Percentiles rank a stretch among this genome's conserved stretches.
phyloP scores from a whole-genome alignment of 2,888 invertebrate genomes.

The Meta bourneti region DNA sequence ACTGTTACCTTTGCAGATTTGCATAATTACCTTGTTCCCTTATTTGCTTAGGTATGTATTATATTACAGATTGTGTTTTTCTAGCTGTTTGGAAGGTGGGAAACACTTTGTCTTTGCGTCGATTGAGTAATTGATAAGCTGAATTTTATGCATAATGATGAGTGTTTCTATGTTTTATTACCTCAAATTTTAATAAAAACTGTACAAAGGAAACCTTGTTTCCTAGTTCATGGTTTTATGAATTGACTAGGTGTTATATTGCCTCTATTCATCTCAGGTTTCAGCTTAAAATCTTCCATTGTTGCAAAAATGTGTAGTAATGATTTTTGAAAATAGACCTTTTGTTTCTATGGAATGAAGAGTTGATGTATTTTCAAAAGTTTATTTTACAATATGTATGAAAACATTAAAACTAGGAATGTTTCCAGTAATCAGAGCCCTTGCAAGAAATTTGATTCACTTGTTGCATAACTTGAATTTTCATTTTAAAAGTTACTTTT shows the following conservation, averaged over 20 bases:
- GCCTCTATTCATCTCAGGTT: slow-evolving; percentile 33
- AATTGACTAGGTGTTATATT: background rate
- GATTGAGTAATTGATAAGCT: background rate
- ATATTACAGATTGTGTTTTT: background rate
- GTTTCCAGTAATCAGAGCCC: background rate
- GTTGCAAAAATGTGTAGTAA: background rate
- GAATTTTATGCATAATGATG: background rate
- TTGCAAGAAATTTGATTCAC: too few species aligned
- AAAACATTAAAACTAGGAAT: background rate
- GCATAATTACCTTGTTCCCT: background rate
- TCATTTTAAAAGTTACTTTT: background rate
- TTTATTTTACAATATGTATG: background rate
- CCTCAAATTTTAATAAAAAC: background rate
- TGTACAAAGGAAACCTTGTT: background rate
- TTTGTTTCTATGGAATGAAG: background rate
- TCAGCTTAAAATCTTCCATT: slow-evolving; percentile 42
- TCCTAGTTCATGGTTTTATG: background rate
- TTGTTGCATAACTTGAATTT: background rate
- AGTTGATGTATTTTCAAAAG: background rate
- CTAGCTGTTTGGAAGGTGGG: background rate
- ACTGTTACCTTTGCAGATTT: background rate
- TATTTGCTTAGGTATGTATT: background rate
- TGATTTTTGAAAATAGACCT: background rate
- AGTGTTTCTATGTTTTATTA: background rate
- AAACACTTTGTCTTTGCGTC: background rate